These are phyloP conservation scores for Dicyrtomina minuta DNA, from an alignment of 2,888 invertebrate species.

Conservation along the genomic window DNA sequence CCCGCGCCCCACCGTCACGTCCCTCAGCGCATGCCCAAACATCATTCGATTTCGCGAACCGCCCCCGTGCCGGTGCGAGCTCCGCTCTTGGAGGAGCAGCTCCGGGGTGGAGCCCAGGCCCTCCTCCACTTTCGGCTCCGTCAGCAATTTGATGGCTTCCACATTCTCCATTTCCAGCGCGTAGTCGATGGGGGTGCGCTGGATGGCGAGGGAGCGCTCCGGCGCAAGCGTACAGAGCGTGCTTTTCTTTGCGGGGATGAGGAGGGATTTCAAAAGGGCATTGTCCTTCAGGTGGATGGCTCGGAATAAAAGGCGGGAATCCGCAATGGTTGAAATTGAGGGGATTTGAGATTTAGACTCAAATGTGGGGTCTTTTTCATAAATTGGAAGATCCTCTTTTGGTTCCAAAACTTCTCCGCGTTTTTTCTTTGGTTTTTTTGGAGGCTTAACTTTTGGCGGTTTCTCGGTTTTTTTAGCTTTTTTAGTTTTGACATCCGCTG, in stretches of 20 bases:
- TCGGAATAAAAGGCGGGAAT: constrained; percentile 58
- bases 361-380: constrained; percentile 48
- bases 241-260: constrained; percentile 53
- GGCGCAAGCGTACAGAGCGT: constrained; percentile 55
- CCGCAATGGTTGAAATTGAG: constrained; percentile 57
- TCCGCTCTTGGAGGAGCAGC: constrained; percentile 37
- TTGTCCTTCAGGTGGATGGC: constrained; percentile 58
- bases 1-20: constrained; percentile 58
- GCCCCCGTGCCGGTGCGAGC: constrained; percentile 53
- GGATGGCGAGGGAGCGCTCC: constrained; percentile 25
- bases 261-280: constrained; percentile 55
- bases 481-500: not conserved
- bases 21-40: constrained; percentile 56
- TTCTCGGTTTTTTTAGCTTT: not conserved
- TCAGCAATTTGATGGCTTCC: constrained; percentile 37
- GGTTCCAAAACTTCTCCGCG: no score
- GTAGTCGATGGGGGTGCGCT: constrained; percentile 34
- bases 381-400: constrained; percentile 41
- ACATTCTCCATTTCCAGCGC: constrained; percentile 42
- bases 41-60: no score
- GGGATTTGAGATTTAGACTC: constrained; percentile 54
- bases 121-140: constrained; percentile 16
- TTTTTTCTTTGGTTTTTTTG: constrained; percentile 8
- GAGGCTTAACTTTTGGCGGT: not conserved
- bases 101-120: constrained; percentile 32